phyloP scores from a whole-genome alignment of 2,888 invertebrate species.

The Gymnocheta viridis region DNA sequence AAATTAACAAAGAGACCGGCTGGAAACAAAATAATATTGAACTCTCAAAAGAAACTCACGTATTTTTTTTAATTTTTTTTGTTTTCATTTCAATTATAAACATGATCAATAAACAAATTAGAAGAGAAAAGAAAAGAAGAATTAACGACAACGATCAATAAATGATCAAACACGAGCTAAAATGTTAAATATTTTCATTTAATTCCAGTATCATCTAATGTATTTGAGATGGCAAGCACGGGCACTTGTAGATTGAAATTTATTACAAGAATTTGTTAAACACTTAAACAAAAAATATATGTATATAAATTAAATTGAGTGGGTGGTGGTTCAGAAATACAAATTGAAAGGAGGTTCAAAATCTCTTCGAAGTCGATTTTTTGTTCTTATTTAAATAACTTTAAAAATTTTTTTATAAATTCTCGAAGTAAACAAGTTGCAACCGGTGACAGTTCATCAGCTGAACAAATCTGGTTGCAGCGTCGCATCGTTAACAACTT shows the following conservation, averaged over 20 bases:
- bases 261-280: background rate
- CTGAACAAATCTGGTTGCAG: no score
- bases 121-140: slow-evolving; percentile 17
- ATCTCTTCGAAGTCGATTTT: no score
- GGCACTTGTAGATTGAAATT: background rate
- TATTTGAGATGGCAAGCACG: background rate
- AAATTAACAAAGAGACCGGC: slow-evolving; percentile 25
- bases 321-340: no score
- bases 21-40: background rate
- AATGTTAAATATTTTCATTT: slow-evolving; percentile 32
- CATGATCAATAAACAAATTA: slow-evolving; percentile 57
- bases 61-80: slow-evolving; percentile 15
- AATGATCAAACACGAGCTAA: slow-evolving; percentile 61
- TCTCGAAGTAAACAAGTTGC: no score
- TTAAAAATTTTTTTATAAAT: no score
- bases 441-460: no score
- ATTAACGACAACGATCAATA: slow-evolving; percentile 42
- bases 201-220: background rate
- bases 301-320: no score
- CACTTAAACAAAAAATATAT: background rate
- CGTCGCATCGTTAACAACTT: no score
- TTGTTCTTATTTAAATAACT: no score
- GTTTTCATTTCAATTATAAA: slow-evolving; percentile 35
- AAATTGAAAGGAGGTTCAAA: no score
- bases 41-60: background rate